These are phyloP conservation scores for Nemotelus pantherinus DNA, from an alignment of 2,888 invertebrate species.

Conservation along the genomic window DNA sequence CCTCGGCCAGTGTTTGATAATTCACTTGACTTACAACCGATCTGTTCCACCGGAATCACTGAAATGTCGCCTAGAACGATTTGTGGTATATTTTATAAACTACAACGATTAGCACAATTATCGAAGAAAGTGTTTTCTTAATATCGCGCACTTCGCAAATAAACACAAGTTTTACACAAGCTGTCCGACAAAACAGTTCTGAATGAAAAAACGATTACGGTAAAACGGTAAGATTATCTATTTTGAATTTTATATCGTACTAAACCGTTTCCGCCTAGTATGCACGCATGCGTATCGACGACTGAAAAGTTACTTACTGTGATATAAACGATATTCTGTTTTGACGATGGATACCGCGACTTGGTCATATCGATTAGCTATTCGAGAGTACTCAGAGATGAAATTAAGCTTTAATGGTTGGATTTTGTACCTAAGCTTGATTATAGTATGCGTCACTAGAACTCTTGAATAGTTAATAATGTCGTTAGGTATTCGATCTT, in stretches of 20 bases:
- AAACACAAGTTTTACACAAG: slow-evolving; percentile 13
- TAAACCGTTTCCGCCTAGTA: slow-evolving; percentile 8
- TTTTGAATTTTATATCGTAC: neutral
- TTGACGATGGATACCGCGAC: neutral
- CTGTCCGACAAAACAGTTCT: neutral
- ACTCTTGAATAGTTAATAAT: too few species aligned
- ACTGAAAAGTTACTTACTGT: slow-evolving; percentile 5
- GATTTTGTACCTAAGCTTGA: neutral
- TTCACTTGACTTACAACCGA: too few species aligned
- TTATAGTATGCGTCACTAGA: too few species aligned
- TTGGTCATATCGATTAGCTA: neutral
- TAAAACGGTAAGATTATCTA: neutral
- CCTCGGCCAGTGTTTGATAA: too few species aligned
- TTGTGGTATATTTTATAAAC: too few species aligned
- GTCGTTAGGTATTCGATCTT: too few species aligned
- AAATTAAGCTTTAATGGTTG: neutral
- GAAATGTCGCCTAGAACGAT: too few species aligned
- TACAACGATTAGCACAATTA: too few species aligned
- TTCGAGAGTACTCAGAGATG: neutral
- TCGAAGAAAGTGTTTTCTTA: neutral
- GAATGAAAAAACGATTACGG: neutral
- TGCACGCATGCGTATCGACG: slow-evolving; percentile 20
- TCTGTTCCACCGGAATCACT: too few species aligned
- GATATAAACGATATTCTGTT: neutral
- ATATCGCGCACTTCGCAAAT: neutral